Evolutionary conservation across 2,797 vertebrate species (phyloP), one percentile per base, ranked within the genome.

Genomic region (Ctenosaura bakeri): DNA sequence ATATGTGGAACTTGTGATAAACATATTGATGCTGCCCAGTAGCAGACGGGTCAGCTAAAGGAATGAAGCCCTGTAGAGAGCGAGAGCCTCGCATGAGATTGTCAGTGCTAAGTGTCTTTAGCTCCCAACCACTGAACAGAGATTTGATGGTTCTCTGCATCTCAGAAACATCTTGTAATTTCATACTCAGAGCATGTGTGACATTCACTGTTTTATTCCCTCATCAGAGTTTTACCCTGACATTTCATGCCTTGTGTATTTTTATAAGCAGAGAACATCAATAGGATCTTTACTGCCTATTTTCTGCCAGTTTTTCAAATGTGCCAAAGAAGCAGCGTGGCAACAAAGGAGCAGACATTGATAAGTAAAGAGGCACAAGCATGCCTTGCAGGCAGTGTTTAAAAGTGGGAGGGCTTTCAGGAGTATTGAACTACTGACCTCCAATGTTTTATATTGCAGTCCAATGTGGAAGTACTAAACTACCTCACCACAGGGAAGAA

Each of bases 401-500:
- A 87, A 91, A 83, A 64, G 89, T 89, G 62, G 89, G 91, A 71
- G 91, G 93, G 87, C 84, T 96, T 94, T 91, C 91, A 90, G 83
- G 94, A 85, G n/a, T 91, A 95, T 78, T 80, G 90, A 96, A 97
- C 91, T 91, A 87, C 76, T 96, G 94, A 95, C 94, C 95, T 94
- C 95, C 93, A 93, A 88, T 95, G 89, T 94, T 96, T 97, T 96
- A 89, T 95, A 90, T 95, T 94, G 94, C 71, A 92, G 88, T 95
- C 91, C 46, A 12, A 90, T 91, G 92, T 94, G 86, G 94, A 96
- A 93, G 90, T 42, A 6, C 91, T 96, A 96, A 97, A 96, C 92
- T 90, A 92, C 91, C 76, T 97, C 96, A 94, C 97, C 93, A 94
- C 94, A 96, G 97, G 96, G 96, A 97, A 97, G 96, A 97, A 97